Evolutionary conservation across 2,797 vertebrate species (phyloP).

Genomic region (Gorsachius magnificus): DNA sequence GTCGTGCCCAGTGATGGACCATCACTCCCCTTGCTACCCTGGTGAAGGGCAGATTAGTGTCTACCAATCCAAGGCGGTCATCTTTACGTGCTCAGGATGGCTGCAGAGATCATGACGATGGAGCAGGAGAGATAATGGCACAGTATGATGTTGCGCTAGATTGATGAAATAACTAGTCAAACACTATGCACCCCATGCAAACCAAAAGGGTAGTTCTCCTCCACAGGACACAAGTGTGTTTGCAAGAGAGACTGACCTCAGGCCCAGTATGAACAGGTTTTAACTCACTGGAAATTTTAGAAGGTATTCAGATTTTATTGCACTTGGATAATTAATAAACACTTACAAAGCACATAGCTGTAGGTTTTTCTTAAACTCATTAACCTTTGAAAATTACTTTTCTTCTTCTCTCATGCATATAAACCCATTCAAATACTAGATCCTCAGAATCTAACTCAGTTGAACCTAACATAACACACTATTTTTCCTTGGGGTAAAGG

Average conservation of each 20-base stretch:
- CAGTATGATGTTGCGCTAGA: not conserved
- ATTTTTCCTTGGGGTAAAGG: not conserved
- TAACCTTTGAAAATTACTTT: not conserved
- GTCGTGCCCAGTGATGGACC: rapidly evolving
- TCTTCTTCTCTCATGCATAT: not conserved
- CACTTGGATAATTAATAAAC: not conserved
- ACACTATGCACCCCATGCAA: not conserved
- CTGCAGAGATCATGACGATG: not conserved
- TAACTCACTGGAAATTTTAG: not conserved
- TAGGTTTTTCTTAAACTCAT: not conserved
- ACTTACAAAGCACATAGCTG: not conserved
- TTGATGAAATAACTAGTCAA: not conserved
- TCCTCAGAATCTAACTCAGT: not conserved
- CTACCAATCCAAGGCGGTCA: not conserved
- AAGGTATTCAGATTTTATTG: not conserved
- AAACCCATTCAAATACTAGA: not conserved
- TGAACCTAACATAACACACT: not conserved
- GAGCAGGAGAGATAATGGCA: not conserved
- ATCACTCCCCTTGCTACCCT: not conserved
- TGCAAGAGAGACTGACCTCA: not conserved
- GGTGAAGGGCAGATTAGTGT: not conserved
- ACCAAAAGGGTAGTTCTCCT: not conserved
- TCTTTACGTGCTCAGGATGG: not conserved
- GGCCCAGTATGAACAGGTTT: not conserved
- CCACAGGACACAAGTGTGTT: too few relatives aligned